These are phyloP conservation scores for Acromyrmex heyeri DNA, from an alignment of 1,140 invertebrate species.

Conservation along the genomic window DNA sequence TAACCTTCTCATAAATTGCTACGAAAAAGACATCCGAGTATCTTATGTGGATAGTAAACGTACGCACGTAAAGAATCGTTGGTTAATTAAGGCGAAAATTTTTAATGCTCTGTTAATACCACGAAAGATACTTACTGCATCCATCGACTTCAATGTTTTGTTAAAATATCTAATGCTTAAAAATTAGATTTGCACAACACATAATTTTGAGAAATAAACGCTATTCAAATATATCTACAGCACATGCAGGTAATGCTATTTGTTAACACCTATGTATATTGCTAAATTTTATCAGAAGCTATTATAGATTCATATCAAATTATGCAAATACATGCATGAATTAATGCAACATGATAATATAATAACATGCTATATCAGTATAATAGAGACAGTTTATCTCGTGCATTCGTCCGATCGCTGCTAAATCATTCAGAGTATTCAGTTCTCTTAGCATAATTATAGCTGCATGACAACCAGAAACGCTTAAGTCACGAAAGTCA, in stretches of 20 bases:
- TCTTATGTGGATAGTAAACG: not conserved
- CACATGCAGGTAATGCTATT: not conserved
- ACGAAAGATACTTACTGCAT: not conserved
- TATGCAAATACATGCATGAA: not conserved
- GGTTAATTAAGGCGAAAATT: not conserved
- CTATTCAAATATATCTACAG: not conserved
- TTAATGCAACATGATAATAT: constrained; percentile 8
- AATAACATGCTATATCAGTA: constrained; percentile 37
- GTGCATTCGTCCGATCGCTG: constrained; percentile 7
- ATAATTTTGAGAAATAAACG: not conserved
- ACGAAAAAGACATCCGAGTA: not conserved
- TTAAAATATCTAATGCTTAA: not conserved
- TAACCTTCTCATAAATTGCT: constrained; percentile 5
- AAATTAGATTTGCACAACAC: not conserved
- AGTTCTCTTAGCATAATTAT: constrained; percentile 35
- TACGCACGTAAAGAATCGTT: not conserved
- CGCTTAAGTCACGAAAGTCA: constrained; percentile 55
- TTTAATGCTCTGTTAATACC: not conserved
- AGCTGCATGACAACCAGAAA: constrained; percentile 48
- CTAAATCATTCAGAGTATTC: constrained; percentile 34
- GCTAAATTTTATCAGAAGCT: not conserved
- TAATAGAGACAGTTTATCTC: constrained; percentile 43
- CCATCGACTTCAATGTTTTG: not conserved
- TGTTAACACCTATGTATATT: not conserved
- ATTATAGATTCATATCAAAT: not conserved